Evolutionary conservation across 2,888 invertebrate genomes (phyloP), one percentile per base, ranked within the genome.

Genomic region (Cyclophora punctaria): DNA sequence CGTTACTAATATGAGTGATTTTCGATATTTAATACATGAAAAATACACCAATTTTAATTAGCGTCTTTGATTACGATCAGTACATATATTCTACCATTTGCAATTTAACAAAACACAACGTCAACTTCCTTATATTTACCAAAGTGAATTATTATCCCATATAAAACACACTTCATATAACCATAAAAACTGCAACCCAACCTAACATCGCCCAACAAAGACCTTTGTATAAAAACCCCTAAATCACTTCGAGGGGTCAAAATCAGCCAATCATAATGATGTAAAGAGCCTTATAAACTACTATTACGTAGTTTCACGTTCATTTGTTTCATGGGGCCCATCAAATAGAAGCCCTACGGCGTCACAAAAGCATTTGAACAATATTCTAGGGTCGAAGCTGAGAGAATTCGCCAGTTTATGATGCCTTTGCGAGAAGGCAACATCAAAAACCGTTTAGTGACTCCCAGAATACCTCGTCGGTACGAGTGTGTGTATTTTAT

Each of bases 361-460:
- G 59, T 57, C 59, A 63, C 67, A 70, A 70, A 73, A 69, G 69
- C 68, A 68, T 68, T 72, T 58, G 49, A 45, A 46, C 45, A 20
- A 20, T 20, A 20, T 20, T 20, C 53, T 49, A 49, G 47, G 46
- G 48, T 56, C 49, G 48, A 57, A 56, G 57, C 56, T 57, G 60
- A 45, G 4, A 51, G 55, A 55, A 69, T 56, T 63, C 68, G 68
- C 73, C 20, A 20, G 67, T 78, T 79, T 78, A 80, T 69, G 76
- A 71, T 55, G 66, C 73, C 67, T 73, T 58, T 59, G 74, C 64
- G 73, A 66, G 62, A 54, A 52, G 59, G 67, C 60, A 73, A 80
- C 80, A 79, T 80, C 79, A 80, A 80, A 79, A 79, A 78, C 75
- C 78, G 78, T 77, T 79, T 78, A 80, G 76, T 64, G 71, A 54